These are phyloP conservation scores for Caenorhabditis sp. DNA, from an alignment of 2,888 invertebrate species.

Conservation along the genomic window DNA sequence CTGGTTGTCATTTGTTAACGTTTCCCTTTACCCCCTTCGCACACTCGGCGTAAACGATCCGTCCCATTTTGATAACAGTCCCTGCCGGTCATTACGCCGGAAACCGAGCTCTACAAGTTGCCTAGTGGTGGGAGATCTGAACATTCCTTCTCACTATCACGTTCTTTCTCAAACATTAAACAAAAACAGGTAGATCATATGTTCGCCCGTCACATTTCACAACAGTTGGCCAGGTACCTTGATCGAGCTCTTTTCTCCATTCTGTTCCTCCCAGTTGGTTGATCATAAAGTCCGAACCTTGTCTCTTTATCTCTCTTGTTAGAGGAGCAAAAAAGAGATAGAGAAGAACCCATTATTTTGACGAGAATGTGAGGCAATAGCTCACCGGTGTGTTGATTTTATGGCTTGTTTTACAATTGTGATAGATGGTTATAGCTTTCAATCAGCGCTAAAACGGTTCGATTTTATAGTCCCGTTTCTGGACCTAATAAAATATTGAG, in stretches of 20 bases:
- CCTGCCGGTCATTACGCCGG: neutral
- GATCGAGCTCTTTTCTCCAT: constrained; percentile 11
- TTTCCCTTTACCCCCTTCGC: neutral
- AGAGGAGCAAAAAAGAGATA: neutral
- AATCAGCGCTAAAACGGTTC: neutral
- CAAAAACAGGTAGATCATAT: constrained; percentile 58
- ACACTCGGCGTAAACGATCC: constrained; percentile 39
- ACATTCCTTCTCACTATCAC: too few species aligned
- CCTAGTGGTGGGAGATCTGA: too few species aligned
- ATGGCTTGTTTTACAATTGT: neutral
- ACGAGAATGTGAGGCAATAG: constrained; percentile 2
- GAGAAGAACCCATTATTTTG: constrained; percentile 3
- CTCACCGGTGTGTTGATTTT: neutral
- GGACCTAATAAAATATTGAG: too few species aligned
- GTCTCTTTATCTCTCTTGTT: neutral
- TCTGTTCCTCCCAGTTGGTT: constrained; percentile 17
- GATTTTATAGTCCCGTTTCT: too few species aligned
- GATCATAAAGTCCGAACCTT: constrained; percentile 31
- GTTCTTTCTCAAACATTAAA: constrained; percentile 9
- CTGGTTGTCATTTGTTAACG: neutral
- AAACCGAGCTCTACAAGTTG: neutral
- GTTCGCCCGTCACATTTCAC: constrained; percentile 55
- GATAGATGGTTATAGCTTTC: neutral
- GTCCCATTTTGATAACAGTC: constrained; percentile 57
- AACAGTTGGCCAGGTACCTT: constrained; percentile 29